Evolutionary conservation across 2,888 invertebrate genomes (phyloP).

Genomic region (Phalangium opilio): DNA sequence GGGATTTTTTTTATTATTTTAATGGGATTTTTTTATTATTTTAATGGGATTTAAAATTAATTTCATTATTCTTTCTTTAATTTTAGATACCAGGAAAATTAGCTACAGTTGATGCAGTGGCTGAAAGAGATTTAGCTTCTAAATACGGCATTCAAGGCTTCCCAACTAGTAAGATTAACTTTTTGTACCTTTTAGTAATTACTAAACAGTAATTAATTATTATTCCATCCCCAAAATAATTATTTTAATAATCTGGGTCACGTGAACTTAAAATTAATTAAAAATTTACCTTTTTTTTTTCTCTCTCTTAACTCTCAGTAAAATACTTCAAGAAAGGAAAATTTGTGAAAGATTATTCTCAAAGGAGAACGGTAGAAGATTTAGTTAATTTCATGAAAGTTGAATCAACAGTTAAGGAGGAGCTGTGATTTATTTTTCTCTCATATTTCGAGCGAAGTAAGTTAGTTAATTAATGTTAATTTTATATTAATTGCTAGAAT

Average conservation of each 20-base stretch:
- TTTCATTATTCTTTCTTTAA: too few species aligned
- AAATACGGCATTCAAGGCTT: conserved; percentile 45
- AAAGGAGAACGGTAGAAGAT: conserved; percentile 40
- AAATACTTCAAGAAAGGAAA: conserved; percentile 38
- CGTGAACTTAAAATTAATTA: conserved; percentile 3
- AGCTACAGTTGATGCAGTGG: conserved; percentile 50
- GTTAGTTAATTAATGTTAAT: too few species aligned
- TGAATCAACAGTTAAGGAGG: conserved; percentile 20
- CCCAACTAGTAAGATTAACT: conserved; percentile 54
- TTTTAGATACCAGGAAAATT: conserved; percentile 28
- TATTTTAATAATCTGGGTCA: conserved; percentile 24
- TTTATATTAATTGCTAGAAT: too few species aligned
- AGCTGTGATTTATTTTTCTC: too few species aligned
- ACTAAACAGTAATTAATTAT: too few species aligned
- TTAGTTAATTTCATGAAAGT: conserved; percentile 39
- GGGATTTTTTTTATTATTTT: not conserved
- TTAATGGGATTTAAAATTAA: not conserved
- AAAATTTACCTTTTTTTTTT: conserved; percentile 1
- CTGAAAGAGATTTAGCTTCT: conserved; percentile 42
- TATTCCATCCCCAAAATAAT: too few species aligned
- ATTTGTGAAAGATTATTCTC: conserved; percentile 40
- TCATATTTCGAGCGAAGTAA: too few species aligned
- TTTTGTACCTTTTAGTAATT: too few species aligned
- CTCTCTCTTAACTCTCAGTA: conserved; percentile 1
- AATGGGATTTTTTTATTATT: not conserved